A percentile compares a stretch with the other conserved stretches of the same genome.
Conservation (phyloP, 2,797 vertebrate species). For the Sebastes kiyomatsui region DNA sequence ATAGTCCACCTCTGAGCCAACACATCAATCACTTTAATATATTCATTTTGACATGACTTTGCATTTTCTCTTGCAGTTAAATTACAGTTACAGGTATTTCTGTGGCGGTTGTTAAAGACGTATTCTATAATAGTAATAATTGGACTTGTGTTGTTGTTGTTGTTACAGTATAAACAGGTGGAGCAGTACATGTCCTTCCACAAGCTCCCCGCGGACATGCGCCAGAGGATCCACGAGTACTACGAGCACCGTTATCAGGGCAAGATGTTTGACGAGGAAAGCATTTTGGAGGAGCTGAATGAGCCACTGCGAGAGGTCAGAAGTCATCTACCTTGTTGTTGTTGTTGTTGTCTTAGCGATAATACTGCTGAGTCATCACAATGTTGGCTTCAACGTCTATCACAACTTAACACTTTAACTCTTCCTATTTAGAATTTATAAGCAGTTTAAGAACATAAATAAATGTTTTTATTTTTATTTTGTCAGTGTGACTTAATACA, state of each 20-base stretch:
- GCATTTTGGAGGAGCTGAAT: constrained; percentile 96
- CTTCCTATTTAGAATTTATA: background rate
- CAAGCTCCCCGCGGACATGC: constrained; percentile 95
- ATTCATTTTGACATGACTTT: constrained; percentile 65
- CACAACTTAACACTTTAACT: background rate
- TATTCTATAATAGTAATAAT: background rate
- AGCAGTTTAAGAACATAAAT: background rate
- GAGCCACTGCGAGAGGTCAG: constrained; percentile 94
- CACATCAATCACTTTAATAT: constrained; percentile 73
- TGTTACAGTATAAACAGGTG: constrained; percentile 95
- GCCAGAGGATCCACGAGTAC: constrained; percentile 97
- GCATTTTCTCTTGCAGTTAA: constrained; percentile 40
- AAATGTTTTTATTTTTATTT: background rate
- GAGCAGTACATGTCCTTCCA: constrained; percentile 99
- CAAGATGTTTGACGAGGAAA: constrained; percentile 99
- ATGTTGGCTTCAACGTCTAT: background rate
- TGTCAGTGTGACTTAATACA: too few relatives aligned
- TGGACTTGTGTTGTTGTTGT: background rate
- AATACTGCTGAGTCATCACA: background rate
- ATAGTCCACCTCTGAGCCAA: constrained; percentile 67
- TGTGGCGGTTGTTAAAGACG: background rate
- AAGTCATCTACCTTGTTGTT: background rate
- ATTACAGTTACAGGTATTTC: background rate
- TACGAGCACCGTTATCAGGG: constrained; percentile 99
- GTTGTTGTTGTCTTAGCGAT: background rate